phyloP scores from a whole-genome alignment of 2,888 invertebrate species.

The Oxytorus armatus region DNA sequence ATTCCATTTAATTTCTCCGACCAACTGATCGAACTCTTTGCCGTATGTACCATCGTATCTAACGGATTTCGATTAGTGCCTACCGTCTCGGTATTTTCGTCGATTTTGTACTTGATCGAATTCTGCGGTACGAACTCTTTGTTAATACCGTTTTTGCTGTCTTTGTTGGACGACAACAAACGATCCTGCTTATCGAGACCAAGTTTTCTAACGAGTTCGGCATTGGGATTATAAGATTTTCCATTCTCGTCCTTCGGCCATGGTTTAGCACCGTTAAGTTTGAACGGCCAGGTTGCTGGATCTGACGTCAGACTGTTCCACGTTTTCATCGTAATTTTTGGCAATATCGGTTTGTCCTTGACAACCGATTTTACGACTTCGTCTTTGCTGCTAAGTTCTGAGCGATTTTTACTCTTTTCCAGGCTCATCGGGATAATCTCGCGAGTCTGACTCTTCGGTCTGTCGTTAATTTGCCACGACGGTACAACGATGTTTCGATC shows the following conservation, averaged over 20 bases:
- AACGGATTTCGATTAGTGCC: slow-evolving; percentile 28
- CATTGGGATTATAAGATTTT: slow-evolving; percentile 81
- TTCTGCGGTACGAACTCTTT: slow-evolving; percentile 33
- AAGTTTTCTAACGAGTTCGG: slow-evolving; percentile 79
- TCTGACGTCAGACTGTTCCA: slow-evolving; percentile 81
- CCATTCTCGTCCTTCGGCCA: slow-evolving; percentile 82
- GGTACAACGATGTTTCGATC: slow-evolving; percentile 58
- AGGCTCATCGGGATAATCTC: slow-evolving; percentile 17
- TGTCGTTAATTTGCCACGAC: slow-evolving; percentile 60
- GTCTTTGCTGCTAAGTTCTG: slow-evolving; percentile 58
- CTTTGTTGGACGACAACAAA: slow-evolving; percentile 55
- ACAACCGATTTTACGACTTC: slow-evolving; percentile 34
- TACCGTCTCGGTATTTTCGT: neutral
- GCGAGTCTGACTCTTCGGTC: slow-evolving; percentile 53
- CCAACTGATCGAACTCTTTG: slow-evolving; percentile 70
- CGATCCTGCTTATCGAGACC: slow-evolving; percentile 76
- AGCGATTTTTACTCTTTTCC: slow-evolving; percentile 62
- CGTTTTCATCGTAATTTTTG: slow-evolving; percentile 77
- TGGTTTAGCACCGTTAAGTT: slow-evolving; percentile 78
- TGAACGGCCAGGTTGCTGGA: slow-evolving; percentile 82
- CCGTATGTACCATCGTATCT: slow-evolving; percentile 48
- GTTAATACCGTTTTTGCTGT: slow-evolving; percentile 7
- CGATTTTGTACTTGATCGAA: slow-evolving; percentile 57
- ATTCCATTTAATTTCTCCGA: slow-evolving; percentile 66
- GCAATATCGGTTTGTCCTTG: slow-evolving; percentile 66